A percentile compares a stretch with the other conserved stretches of the same genome.
These are phyloP conservation scores for Chymomyza caudatula DNA, from an alignment of 2,888 invertebrate genomes.

Conservation along the genomic window DNA sequence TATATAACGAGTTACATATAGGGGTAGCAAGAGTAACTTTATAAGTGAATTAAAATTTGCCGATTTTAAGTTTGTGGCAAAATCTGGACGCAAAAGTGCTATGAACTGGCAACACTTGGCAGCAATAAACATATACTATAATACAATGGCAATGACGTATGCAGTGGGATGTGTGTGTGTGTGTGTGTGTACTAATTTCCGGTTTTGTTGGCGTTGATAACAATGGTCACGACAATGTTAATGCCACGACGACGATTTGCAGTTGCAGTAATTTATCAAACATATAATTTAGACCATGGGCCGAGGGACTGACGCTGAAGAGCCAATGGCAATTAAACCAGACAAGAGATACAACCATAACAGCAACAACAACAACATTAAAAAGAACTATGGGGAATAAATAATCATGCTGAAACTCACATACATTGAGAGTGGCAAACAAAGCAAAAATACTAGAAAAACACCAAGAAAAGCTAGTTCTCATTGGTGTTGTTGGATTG, in stretches of 20 bases:
- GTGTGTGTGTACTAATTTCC: conserved; percentile 16
- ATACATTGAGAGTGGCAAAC: conserved; percentile 10
- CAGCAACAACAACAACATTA: conserved; percentile 6
- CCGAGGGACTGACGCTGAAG: not conserved
- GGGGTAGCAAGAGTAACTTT: too few species aligned
- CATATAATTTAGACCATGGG: conserved; percentile 48
- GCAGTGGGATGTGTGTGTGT: not conserved
- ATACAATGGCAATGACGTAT: not conserved
- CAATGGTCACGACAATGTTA: conserved; percentile 25
- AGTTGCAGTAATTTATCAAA: conserved; percentile 58
- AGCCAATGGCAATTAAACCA: conserved; percentile 56
- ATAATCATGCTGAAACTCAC: conserved; percentile 9
- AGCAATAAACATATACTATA: not conserved
- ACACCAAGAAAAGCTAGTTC: not conserved
- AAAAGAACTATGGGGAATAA: conserved; percentile 10
- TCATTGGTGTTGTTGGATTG: not conserved
- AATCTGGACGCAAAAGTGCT: not conserved
- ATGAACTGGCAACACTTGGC: not conserved
- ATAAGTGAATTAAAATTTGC: not conserved
- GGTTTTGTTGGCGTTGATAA: conserved; percentile 20
- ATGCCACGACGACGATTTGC: conserved; percentile 36
- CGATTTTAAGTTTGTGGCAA: not conserved
- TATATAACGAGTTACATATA: not conserved
- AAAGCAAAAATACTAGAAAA: not conserved
- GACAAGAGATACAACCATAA: conserved; percentile 32